Percentiles rank a stretch among this genome's conserved stretches.
phyloP scores from a whole-genome alignment of 2,797 vertebrate genomes.

The Enoplosus armatus region DNA sequence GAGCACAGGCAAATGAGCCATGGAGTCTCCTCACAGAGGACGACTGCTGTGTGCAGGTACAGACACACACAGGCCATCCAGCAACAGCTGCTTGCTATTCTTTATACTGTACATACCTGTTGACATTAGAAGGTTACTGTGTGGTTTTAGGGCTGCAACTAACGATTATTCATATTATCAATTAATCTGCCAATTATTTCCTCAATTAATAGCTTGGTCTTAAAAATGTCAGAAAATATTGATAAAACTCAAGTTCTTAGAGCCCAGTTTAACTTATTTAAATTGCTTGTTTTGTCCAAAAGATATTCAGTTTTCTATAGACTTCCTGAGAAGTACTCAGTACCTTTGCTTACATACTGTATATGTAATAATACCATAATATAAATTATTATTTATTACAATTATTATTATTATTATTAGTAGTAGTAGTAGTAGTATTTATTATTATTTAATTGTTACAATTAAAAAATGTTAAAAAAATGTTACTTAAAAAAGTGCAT shows the following conservation, averaged over 20 bases:
- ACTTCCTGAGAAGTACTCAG: background rate
- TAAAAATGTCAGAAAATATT: background rate
- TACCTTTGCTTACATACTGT: background rate
- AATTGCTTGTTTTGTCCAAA: background rate
- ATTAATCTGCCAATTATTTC: background rate
- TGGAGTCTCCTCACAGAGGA: slow-evolving; percentile 76
- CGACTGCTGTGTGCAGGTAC: slow-evolving; percentile 29
- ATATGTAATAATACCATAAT: background rate
- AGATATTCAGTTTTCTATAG: background rate
- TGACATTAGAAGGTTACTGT: background rate
- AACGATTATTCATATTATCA: background rate
- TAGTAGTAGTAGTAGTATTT: no score
- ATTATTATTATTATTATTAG: no score
- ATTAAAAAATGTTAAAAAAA: no score
- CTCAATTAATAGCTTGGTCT: background rate
- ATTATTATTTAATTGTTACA: no score
- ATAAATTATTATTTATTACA: no score
- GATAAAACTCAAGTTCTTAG: no score
- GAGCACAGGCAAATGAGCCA: slow-evolving; percentile 86
- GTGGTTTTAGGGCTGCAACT: background rate
- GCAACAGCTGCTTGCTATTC: background rate
- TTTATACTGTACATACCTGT: background rate
- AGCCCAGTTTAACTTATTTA: background rate
- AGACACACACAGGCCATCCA: slow-evolving; percentile 27
- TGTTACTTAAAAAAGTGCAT: no score